Evolutionary conservation across 2,113 vertebrate genomes (phyloP).

Genomic region (Rallus limicola): DNA sequence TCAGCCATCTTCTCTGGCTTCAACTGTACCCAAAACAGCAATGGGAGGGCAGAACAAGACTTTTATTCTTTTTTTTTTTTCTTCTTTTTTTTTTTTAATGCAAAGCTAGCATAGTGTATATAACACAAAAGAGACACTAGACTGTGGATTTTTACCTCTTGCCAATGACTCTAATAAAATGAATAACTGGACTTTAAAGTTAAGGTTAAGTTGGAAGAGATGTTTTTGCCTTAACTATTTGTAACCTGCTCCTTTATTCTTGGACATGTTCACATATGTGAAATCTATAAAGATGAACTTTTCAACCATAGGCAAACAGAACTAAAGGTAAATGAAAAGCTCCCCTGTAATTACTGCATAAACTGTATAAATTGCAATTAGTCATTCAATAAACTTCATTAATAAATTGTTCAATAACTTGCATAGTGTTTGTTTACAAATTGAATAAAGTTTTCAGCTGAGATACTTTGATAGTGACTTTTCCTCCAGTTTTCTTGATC

Average conservation of each 20-base stretch:
- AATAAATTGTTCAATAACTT: neutral
- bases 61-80: neutral
- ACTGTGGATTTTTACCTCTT: neutral
- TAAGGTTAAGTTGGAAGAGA: neutral
- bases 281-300: neutral
- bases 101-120: neutral
- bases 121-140: neutral
- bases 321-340: neutral
- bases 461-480: neutral
- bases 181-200: neutral
- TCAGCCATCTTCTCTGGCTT: neutral
- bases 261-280: neutral
- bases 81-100: neutral
- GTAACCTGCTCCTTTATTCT: neutral
- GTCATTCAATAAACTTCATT: neutral
- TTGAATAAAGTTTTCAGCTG: neutral
- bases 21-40: neutral
- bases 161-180: neutral
- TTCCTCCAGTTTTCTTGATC: neutral
- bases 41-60: rapidly evolving
- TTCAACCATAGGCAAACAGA: neutral
- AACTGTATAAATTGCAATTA: neutral
- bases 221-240: neutral
- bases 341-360: neutral
- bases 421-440: neutral